Evolutionary conservation across 2,888 invertebrate species (phyloP).

Genomic region (Hypolimnas misippus): DNA sequence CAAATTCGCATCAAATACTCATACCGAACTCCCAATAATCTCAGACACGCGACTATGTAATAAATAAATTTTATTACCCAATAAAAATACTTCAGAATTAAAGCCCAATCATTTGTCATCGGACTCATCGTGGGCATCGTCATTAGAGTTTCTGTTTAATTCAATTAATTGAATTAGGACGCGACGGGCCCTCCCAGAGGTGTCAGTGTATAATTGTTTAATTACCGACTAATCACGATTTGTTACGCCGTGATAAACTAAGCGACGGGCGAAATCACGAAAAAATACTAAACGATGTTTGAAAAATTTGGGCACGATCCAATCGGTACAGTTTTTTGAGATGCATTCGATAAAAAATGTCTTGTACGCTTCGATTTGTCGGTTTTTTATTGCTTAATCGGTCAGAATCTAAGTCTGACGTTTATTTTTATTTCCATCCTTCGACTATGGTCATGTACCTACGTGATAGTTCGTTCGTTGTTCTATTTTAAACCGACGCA

Average conservation of each 20-base stretch:
- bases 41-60: conserved; percentile 33
- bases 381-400: conserved; percentile 5
- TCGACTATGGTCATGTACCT: background rate
- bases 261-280: conserved; percentile 1
- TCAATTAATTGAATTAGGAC: conserved; percentile 44
- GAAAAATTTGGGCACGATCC: conserved; percentile 1
- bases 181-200: conserved; percentile 16
- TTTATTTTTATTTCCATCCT: background rate
- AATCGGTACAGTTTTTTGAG: background rate
- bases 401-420: background rate
- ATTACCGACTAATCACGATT: conserved; percentile 67
- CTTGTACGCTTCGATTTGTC: background rate
- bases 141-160: conserved; percentile 44
- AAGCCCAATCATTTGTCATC: conserved; percentile 29
- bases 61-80: conserved; percentile 37
- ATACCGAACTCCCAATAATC: conserved; percentile 19
- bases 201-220: conserved; percentile 60
- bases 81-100: conserved; percentile 31
- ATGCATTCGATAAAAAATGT: conserved; percentile 1
- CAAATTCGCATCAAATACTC: background rate
- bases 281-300: background rate
- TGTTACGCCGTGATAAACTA: conserved; percentile 52
- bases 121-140: conserved; percentile 14
- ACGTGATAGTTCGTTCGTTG: background rate
- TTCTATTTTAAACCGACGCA: too few species aligned